Evolutionary conservation across 23 tunicate species (phyloP).

Genomic region (Aplidium turbinatum): DNA sequence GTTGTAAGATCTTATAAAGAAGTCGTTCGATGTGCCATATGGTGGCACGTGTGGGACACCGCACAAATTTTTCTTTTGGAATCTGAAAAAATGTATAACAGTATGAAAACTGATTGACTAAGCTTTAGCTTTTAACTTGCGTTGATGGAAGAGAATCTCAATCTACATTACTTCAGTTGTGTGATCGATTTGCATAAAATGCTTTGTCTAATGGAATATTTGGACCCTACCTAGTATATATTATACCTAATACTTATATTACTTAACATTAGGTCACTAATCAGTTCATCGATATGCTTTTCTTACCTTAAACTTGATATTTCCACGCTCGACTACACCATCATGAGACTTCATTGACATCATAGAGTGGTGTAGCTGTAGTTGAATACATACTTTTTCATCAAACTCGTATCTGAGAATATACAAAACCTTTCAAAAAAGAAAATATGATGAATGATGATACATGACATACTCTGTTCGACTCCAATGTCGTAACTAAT

Average conservation of each 20-base stretch:
- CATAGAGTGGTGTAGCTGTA: conserved; percentile 34
- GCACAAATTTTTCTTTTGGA: conserved; percentile 43
- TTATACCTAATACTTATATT: too few relatives aligned
- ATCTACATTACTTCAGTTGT: too few relatives aligned
- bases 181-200: too few relatives aligned
- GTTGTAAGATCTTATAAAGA: background rate
- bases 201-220: too few relatives aligned
- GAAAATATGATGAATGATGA: too few relatives aligned
- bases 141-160: too few relatives aligned
- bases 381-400: conserved; percentile 45
- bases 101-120: background rate
- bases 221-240: too few relatives aligned
- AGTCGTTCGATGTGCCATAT: conserved; percentile 49
- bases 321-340: background rate
- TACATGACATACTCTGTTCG: too few relatives aligned
- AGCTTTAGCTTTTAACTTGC: too few relatives aligned
- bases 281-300: too few relatives aligned
- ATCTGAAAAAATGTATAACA: conserved; percentile 31
- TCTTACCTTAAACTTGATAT: conserved; percentile 6
- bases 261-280: too few relatives aligned
- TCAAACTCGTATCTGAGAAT: conserved; percentile 46
- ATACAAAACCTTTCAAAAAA: background rate
- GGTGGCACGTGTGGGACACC: conserved; percentile 75
- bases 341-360: background rate
- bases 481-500: too few relatives aligned